Percentiles rank a stretch among this genome's conserved stretches.
Evolutionary conservation across 1,140 invertebrate species (phyloP).

Genomic region (Amyelois transitella): DNA sequence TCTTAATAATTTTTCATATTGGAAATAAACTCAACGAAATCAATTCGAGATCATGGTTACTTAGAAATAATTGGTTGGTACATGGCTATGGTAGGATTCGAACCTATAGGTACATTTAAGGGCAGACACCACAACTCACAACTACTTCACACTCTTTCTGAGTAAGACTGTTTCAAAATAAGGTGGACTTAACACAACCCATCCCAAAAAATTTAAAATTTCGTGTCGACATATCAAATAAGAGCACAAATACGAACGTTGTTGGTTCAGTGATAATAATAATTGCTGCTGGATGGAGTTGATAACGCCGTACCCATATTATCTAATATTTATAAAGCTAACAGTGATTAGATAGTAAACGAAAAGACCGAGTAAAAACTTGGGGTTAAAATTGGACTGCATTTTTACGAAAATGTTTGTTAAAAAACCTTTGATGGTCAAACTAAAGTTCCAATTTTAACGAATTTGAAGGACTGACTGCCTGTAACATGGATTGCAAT

Average conservation of each 20-base stretch:
- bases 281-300: conserved; percentile 62
- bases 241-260: conserved; percentile 54
- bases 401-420: background rate
- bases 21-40: too few relatives aligned
- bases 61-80: too few relatives aligned
- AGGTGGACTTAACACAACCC: background rate
- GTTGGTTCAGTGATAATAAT: conserved; percentile 63
- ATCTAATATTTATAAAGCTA: conserved; percentile 66
- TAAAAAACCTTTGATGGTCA: background rate
- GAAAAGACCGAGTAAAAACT: conserved; percentile 37
- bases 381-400: background rate
- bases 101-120: too few relatives aligned
- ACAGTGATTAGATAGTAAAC: conserved; percentile 55
- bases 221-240: conserved; percentile 35
- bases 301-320: conserved; percentile 47
- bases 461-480: too few relatives aligned
- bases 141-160: too few relatives aligned
- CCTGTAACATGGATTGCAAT: too few relatives aligned
- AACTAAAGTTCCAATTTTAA: too few relatives aligned
- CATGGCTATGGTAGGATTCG: too few relatives aligned
- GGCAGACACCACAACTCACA: too few relatives aligned
- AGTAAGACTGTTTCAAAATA: too few relatives aligned
- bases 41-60: too few relatives aligned
- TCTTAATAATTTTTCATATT: too few relatives aligned
- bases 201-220: background rate